A percentile compares a stretch with the other conserved stretches of the same genome.
These are phyloP conservation scores for Lithophane ornitopus DNA, from an alignment of 2,888 invertebrate genomes.

Conservation along the genomic window DNA sequence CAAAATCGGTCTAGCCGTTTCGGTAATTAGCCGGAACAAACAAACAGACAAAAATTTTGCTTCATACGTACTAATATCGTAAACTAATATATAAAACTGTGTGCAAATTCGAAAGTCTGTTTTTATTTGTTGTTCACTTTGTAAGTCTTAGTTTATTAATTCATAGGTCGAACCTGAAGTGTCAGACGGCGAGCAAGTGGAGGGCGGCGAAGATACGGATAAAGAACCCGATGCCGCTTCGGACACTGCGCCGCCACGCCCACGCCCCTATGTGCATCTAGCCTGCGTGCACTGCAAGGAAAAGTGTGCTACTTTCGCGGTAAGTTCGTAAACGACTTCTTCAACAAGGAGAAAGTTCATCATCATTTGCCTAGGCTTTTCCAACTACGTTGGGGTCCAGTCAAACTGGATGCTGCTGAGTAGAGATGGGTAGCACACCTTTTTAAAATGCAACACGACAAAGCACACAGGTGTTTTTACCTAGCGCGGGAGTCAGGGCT, in stretches of 20 bases:
- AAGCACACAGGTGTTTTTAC: no score
- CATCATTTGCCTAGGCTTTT: neutral
- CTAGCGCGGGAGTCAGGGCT: no score
- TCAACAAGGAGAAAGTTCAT: neutral
- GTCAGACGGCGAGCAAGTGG: conserved; percentile 84
- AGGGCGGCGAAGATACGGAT: conserved; percentile 88
- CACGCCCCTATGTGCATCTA: conserved; percentile 92
- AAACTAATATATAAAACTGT: no score
- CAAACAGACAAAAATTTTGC: no score
- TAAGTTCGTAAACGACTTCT: conserved; percentile 72
- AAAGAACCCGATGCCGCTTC: conserved; percentile 90
- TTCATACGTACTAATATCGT: no score
- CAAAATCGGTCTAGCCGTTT: no score
- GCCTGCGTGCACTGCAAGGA: conserved; percentile 95
- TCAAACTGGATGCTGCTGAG: neutral
- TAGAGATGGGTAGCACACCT: no score
- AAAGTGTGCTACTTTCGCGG: conserved; percentile 94
- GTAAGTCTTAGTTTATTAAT: conserved; percentile 1
- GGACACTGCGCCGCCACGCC: conserved; percentile 89
- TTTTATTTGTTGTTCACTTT: no score
- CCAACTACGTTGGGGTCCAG: neutral
- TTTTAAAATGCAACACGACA: no score
- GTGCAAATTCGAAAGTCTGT: no score
- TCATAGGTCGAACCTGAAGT: conserved; percentile 78
- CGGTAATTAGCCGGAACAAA: no score